Evolutionary conservation across 2,797 vertebrate genomes (phyloP).

Genomic region (Discoglossus pictus): DNA sequence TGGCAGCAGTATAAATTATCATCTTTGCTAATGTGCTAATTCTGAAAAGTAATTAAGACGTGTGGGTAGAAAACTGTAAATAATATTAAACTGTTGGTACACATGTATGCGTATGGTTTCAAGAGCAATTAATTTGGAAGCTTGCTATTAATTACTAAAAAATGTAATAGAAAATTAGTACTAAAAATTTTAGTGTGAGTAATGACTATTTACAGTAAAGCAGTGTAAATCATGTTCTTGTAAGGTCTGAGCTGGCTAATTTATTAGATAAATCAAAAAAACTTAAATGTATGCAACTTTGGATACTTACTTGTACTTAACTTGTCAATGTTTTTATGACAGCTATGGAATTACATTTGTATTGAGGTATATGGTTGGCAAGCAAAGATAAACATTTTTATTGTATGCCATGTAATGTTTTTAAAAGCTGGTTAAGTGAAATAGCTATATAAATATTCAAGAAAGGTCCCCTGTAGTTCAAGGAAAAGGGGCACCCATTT

Average conservation of each 20-base stretch:
- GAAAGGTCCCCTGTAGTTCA: too few species aligned
- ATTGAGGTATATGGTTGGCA: too few species aligned
- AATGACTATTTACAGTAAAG: not conserved
- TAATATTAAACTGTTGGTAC: conserved; percentile 50
- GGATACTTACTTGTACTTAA: conserved; percentile 1
- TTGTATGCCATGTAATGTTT: too few species aligned
- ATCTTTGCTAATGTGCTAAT: conserved; percentile 43
- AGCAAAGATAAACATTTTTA: too few species aligned
- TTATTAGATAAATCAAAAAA: conserved; percentile 25
- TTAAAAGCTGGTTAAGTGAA: too few species aligned
- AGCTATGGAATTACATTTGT: too few species aligned
- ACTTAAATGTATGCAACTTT: conserved; percentile 11
- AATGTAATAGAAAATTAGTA: conserved; percentile 19
- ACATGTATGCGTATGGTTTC: conserved; percentile 44
- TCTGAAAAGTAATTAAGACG: conserved; percentile 47
- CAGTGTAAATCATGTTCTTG: conserved; percentile 1
- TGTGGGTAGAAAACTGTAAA: conserved; percentile 41
- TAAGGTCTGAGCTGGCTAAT: conserved; percentile 19
- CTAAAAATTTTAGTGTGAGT: conserved; percentile 27
- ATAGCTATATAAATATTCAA: too few species aligned
- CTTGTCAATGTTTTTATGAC: too few species aligned
- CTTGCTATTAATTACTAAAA: conserved; percentile 44
- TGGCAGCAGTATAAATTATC: conserved; percentile 47
- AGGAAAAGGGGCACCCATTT: too few species aligned
- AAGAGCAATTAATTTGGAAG: conserved; percentile 41